Conservation (phyloP, 1,140 invertebrate genomes). For the Bemisia tabaci region DNA sequence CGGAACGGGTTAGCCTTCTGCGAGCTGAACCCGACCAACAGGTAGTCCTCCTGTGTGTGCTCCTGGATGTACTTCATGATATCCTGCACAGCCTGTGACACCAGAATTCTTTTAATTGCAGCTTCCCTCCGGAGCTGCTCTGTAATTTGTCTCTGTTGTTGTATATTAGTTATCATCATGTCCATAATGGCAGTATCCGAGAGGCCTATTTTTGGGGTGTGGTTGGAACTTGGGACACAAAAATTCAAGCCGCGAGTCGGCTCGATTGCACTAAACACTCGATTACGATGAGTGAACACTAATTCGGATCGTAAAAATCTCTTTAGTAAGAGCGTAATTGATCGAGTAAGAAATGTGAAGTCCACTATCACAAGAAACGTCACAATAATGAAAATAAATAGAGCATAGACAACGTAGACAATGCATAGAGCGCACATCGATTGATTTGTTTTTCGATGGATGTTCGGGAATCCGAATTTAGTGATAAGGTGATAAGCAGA, state of each 20-base stretch:
- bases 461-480: too few relatives aligned
- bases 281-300: too few relatives aligned
- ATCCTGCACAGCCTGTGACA: constrained; percentile 81
- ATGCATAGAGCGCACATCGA: too few relatives aligned
- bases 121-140: constrained; percentile 89
- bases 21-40: constrained; percentile 88
- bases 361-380: too few relatives aligned
- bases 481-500: too few relatives aligned
- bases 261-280: not conserved
- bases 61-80: constrained; percentile 87
- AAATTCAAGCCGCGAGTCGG: not conserved
- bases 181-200: constrained; percentile 74
- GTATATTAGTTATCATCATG: constrained; percentile 78
- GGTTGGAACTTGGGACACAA: not conserved
- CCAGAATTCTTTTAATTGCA: constrained; percentile 68
- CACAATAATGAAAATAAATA: too few relatives aligned
- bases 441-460: too few relatives aligned
- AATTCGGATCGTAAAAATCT: too few relatives aligned
- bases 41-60: constrained; percentile 85
- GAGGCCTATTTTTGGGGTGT: constrained; percentile 50
- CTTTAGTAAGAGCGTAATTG: too few relatives aligned
- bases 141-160: constrained; percentile 82
- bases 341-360: too few relatives aligned
- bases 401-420: too few relatives aligned
- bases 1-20: constrained; percentile 96